Base-by-base conservation (phyloP, 2,797 vertebrate genomes). In the Notoglanidium macrostoma region DNA sequence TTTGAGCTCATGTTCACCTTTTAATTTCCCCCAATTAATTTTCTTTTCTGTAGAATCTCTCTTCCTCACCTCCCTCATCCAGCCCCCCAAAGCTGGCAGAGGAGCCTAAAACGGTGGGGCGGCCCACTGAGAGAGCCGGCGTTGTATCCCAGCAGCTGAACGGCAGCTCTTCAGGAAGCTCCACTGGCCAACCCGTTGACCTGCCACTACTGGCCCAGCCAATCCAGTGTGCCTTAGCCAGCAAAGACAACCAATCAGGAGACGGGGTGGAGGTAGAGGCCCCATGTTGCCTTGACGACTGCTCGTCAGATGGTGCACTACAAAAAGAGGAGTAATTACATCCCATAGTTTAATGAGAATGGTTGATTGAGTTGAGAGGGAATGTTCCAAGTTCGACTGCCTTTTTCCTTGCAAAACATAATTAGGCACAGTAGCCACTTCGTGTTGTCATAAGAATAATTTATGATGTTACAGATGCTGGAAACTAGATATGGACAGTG, bases 141-240 rank as follows among this genome's bases (percentile, higher is more conserved):
- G 94, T 92, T 74, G 91, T 90, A 55, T 91, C 92, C 88, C 96
- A 95, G 94, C 96, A 95, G 93, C 94, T 95, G 90, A 96, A 96
- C 59, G 96, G 96, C 95, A 95, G 95, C 95, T 94, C 97, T 72
- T 92, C 95, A 88, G 92, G 94, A 92, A 93, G 95, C 88, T 91
- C 94, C 93, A 93, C 94, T 85, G 92, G 93, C 92, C 95, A 95
- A 92, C 89, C 95, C 88, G 87, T 95, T 93, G 95, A 96, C 91
- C 94, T 95, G 94, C 92, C 94, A 93, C 92, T 94, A 91, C 92
- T 94, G 94, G 94, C 92, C 95, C 95, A 96, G 95, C 96, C 95
- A 96, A 96, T 94, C 95, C 95, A 94, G 89, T 97, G 97, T 97
- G 97, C 97, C 97, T 98, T 98, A 97, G 94, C 96, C 97, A 95